Evolutionary conservation across 2,113 vertebrate genomes (phyloP), one percentile per base, ranked within the genome.

Genomic region (Scopus umbretta): DNA sequence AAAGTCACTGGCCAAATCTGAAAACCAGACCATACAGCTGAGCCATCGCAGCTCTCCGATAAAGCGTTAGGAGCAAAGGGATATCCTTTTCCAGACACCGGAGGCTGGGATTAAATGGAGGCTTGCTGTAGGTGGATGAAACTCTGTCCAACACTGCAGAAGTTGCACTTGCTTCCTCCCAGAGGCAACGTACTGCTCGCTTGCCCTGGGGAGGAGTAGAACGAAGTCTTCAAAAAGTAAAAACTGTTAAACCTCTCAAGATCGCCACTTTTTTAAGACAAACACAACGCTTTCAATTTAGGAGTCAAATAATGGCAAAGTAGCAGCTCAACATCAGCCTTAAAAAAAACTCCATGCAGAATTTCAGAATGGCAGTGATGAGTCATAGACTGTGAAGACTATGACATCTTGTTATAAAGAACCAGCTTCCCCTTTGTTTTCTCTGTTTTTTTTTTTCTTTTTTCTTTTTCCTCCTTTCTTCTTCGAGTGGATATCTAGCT

Each of bases 341-440:
- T 73, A 32, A 53, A 72, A 32, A 53, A 72, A 83, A 66, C 45
- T 63, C 42, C 55, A 40, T 47, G 75, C 52, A 86, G 56, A 71
- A 74, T 56, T 80, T 81, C 40, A 75, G 80, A 70, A 36, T 56
- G 88, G 75, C 55, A 87, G 30, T 5, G 6, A 42, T 90, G 89
- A 88, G 27, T 95, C 94, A 90, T 1, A 18, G 66, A 6, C 36
- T 8, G 5, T 40, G 34, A 72, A 76, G 82, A 65, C 29, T 70
- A 21, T 72, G 90, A 71, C 45, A 47, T 22, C 3, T 8, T 55
- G 32, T 62, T 62, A 55, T 6, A 66, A 75, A 88, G 71, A 93
- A 61, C 32, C 62, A 90, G 5, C 61, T 94, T 94, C 73, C 36
- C 15, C 36, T 96, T 92, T 91, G 56, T 83, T 86, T 89, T 70